Evolutionary conservation across 2,888 invertebrate genomes (phyloP), one percentile per base, ranked within the genome.

Genomic region (Gandaritis pyraliata): DNA sequence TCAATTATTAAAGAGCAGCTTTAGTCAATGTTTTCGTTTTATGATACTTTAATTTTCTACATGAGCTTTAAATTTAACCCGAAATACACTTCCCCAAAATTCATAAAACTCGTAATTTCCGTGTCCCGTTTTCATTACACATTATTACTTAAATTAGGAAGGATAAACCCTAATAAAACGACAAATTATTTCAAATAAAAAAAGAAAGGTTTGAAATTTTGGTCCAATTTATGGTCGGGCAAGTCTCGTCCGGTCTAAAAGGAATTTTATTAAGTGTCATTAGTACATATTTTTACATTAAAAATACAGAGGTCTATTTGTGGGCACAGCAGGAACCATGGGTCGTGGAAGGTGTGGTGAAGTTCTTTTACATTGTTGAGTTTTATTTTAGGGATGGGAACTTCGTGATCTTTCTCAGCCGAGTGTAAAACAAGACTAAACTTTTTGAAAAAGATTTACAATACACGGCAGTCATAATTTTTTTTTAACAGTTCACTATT

Each of bases 241-340:
- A 61, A 73, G 70, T 68, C 68, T 69, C 72, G 74, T 77, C 76
- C 75, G 75, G 75, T 62, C 72, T 78, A 81, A 82, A 76, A 84
- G 80, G 81, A 80, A 82, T 85, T 85, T 87, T 87, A 87, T 88
- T 84, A 83, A 80, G 86, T 87, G 87, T 83, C 84, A 87, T 88
- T 89, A 87, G 81, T 81, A 76, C 77, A 85, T 86, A 84, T 81
- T 84, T 85, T 82, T 76, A 80, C 77, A 76, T 80, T 71, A 77
- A 77, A 82, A 83, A 85, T 83, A 80, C 79, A 77, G 76, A 76
- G 81, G 77, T 61, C 80, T 75, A 77, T 74, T 71, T 66, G 73
- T 70, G 73, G 54, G 50, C 87, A 70, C 90, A 82, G 87, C 88
- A 85, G 88, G 88, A 49, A 30, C 33, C 58, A 33, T 18, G 41